phyloP scores from a whole-genome alignment of 2,113 vertebrate genomes.

The Nothobranchius furzeri region DNA sequence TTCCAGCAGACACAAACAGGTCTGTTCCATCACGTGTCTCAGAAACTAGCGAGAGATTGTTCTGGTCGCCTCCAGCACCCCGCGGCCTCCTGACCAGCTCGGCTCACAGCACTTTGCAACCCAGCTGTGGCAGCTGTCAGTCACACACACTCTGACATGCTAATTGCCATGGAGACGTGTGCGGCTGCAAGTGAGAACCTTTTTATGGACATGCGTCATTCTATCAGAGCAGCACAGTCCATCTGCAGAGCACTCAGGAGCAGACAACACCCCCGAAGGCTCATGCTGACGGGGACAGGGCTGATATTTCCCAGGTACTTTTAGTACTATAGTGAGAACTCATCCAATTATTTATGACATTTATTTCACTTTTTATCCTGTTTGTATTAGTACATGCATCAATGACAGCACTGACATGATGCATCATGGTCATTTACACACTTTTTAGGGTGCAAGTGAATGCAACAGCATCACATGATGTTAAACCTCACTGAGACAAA shows the following conservation, averaged over 20 bases:
- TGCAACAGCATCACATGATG: neutral
- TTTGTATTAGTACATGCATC: neutral
- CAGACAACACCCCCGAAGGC: slow-evolving; percentile 15
- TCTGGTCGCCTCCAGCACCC: neutral
- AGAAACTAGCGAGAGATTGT: slow-evolving; percentile 2
- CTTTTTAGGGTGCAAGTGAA: neutral
- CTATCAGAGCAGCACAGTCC: slow-evolving; percentile 38
- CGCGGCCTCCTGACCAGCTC: slow-evolving; percentile 11
- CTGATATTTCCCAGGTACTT: neutral
- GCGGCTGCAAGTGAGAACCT: slow-evolving; percentile 46
- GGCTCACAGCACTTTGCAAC: slow-evolving; percentile 26
- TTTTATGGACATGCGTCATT: slow-evolving; percentile 51
- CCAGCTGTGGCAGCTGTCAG: slow-evolving; percentile 68
- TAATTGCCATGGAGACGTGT: slow-evolving; percentile 66
- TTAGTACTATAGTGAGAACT: no score
- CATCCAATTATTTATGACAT: neutral
- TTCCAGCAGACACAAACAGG: slow-evolving; percentile 13
- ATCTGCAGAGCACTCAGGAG: slow-evolving; percentile 31
- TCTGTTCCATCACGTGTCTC: neutral
- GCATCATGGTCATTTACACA: no score
- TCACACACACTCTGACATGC: slow-evolving; percentile 46
- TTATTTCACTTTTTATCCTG: neutral
- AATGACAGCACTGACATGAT: neutral
- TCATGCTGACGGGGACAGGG: neutral
- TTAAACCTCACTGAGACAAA: neutral